Conservation (phyloP, 2,888 invertebrate species). For the Willowsia nigromaculata region DNA sequence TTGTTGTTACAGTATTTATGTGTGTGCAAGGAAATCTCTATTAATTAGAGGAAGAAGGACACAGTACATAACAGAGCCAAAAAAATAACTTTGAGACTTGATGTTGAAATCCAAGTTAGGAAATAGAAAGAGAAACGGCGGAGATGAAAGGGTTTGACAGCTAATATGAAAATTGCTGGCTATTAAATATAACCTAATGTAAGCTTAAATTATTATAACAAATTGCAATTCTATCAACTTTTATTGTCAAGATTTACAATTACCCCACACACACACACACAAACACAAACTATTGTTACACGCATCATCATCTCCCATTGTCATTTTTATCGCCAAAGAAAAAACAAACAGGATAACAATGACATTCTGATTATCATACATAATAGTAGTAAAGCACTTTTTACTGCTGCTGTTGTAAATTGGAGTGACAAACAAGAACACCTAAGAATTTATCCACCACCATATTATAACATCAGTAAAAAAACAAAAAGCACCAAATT, state of each 20-base stretch:
- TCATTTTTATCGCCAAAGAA: background rate
- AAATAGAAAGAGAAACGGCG: background rate
- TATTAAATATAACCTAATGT: background rate
- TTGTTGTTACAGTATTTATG: background rate
- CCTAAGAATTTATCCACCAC: background rate
- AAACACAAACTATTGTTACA: too few relatives aligned
- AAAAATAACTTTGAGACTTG: constrained; percentile 63
- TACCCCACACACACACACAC: background rate
- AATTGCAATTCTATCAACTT: background rate
- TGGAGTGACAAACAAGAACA: background rate
- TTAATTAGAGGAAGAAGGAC: constrained; percentile 35
- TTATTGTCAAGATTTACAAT: background rate
- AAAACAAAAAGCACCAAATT: too few relatives aligned
- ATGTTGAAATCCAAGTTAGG: constrained; percentile 40
- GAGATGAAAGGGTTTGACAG: background rate
- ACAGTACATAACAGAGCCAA: constrained; percentile 56
- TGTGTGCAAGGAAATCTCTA: background rate
- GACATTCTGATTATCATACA: background rate
- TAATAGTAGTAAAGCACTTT: background rate
- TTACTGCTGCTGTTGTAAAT: background rate
- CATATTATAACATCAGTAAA: too few relatives aligned
- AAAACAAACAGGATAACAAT: background rate
- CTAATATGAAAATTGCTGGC: background rate
- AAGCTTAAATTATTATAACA: background rate
- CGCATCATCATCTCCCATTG: background rate